Conservation (phyloP, 2,797 vertebrate genomes). For the Phoebastria nigripes region DNA sequence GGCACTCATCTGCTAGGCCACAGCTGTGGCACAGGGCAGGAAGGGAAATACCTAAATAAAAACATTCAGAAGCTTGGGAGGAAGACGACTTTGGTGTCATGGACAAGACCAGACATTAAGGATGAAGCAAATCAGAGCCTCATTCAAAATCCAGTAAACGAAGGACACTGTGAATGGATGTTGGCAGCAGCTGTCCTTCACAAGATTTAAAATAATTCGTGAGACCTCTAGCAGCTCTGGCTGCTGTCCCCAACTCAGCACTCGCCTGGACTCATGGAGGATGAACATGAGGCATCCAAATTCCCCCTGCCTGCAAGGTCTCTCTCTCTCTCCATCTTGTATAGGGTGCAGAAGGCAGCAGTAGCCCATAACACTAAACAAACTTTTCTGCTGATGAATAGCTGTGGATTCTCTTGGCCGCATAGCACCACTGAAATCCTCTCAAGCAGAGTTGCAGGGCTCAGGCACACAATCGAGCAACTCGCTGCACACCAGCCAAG, state of each 20-base stretch:
- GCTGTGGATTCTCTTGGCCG: neutral
- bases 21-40: neutral
- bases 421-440: neutral
- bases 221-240: neutral
- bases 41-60: neutral
- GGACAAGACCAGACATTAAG: neutral
- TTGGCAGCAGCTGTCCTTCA: neutral
- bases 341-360: neutral
- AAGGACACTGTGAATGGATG: neutral
- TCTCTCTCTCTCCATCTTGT: neutral
- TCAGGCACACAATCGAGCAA: neutral
- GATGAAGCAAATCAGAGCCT: neutral
- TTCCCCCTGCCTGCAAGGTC: neutral
- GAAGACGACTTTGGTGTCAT: neutral
- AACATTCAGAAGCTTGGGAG: neutral
- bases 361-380: neutral
- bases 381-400: neutral
- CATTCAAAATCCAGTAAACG: neutral
- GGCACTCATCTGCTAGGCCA: neutral
- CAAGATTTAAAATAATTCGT: neutral
- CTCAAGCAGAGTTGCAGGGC: neutral
- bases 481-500: neutral
- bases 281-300: neutral
- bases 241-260: neutral
- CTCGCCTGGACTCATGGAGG: neutral